Evolutionary conservation across 2,797 vertebrate genomes (phyloP).

Genomic region (Paguma larvata): DNA sequence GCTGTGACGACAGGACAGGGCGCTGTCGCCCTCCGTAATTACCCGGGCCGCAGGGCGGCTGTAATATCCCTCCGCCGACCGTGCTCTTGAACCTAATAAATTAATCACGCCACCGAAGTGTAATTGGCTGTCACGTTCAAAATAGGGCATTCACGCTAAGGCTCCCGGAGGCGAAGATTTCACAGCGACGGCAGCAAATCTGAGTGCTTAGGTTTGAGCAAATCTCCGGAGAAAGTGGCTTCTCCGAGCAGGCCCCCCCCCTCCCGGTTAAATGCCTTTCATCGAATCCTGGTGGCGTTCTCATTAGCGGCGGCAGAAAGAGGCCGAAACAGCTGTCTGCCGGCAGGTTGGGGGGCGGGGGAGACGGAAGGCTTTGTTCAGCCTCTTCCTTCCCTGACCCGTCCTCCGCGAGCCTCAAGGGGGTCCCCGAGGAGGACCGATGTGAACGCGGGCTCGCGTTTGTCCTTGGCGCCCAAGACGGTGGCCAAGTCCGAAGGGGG

Average conservation of each 20-base stretch:
- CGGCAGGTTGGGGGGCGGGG: neutral
- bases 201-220: conserved; percentile 66
- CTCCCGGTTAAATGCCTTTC: conserved; percentile 41
- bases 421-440: conserved; percentile 51
- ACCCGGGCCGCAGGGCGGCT: conserved; percentile 80
- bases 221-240: conserved; percentile 53
- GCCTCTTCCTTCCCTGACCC: neutral
- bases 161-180: conserved; percentile 79
- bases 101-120: conserved; percentile 86
- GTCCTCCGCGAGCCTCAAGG: neutral
- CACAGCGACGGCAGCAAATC: conserved; percentile 66
- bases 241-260: conserved; percentile 57
- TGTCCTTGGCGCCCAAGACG: neutral
- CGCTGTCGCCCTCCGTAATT: conserved; percentile 80
- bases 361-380: neutral
- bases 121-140: conserved; percentile 86
- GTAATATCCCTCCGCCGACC: conserved; percentile 78
- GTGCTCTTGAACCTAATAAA: conserved; percentile 85
- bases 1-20: conserved; percentile 75
- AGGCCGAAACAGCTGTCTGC: conserved; percentile 8
- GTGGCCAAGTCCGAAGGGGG: neutral
- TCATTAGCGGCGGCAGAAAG: neutral
- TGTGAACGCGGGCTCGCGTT: neutral
- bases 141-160: conserved; percentile 83
- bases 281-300: conserved; percentile 38